phyloP scores from a whole-genome alignment of 37 sponge, comb jelly and placozoan species.

The Haliclona indistincta region DNA sequence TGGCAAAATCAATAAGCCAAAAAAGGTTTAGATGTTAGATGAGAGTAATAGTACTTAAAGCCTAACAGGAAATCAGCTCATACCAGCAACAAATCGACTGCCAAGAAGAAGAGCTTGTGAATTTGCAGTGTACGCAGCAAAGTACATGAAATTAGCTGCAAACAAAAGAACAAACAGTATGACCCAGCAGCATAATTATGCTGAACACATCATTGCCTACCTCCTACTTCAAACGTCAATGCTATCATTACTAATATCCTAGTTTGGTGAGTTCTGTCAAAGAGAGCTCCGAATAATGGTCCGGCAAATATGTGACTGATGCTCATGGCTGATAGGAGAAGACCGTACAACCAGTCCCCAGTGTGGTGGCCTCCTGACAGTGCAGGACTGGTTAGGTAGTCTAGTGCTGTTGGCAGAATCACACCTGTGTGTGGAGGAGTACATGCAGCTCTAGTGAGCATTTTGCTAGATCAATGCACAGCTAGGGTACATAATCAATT shows the following conservation, averaged over 20 bases:
- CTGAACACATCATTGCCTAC: conserved; percentile 15
- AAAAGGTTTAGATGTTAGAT: background rate
- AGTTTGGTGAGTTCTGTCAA: conserved; percentile 66
- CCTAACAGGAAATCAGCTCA: background rate
- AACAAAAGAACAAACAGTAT: background rate
- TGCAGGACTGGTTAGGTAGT: no score
- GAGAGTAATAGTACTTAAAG: background rate
- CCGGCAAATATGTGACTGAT: conserved; percentile 72
- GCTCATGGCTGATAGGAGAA: conserved; percentile 81
- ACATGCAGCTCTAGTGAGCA: background rate
- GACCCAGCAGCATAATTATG: background rate
- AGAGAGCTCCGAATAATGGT: conserved; percentile 74
- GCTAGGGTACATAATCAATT: background rate
- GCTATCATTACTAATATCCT: conserved; percentile 65
- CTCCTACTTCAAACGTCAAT: conserved; percentile 87
- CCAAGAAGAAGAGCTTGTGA: conserved; percentile 82
- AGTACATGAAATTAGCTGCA: conserved; percentile 85
- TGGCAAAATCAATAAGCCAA: background rate
- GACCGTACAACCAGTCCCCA: conserved; percentile 71
- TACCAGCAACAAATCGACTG: conserved; percentile 61
- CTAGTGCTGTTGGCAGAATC: conserved; percentile 80
- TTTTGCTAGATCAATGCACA: background rate
- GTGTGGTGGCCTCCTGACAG: conserved; percentile 21
- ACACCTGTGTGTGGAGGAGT: conserved; percentile 31
- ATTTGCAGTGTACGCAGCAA: conserved; percentile 53